Conservation (phyloP, 2,888 invertebrate species). For the Orthonychiurus folsomi region DNA sequence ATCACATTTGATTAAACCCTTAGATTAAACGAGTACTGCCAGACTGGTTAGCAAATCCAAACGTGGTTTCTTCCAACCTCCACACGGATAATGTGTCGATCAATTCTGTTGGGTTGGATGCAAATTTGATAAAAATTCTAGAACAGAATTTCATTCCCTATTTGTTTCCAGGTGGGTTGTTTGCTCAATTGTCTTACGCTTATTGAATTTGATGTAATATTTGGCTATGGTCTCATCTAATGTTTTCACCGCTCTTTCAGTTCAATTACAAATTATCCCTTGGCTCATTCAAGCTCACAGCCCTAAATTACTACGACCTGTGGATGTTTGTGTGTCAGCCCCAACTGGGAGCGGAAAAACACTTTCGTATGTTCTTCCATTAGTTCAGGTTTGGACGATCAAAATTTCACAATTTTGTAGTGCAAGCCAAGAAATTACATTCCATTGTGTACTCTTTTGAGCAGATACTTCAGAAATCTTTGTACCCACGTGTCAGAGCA, state of each 20-base stretch:
- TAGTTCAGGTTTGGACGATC: conserved; percentile 46
- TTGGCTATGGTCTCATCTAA: neutral
- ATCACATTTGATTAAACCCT: conserved; percentile 18
- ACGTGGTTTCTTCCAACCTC: conserved; percentile 64
- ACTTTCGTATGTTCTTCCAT: conserved; percentile 51
- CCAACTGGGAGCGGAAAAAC: conserved; percentile 52
- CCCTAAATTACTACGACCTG: conserved; percentile 59
- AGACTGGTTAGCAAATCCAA: conserved; percentile 75
- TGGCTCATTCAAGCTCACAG: conserved; percentile 58
- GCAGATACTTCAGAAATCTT: conserved; percentile 28
- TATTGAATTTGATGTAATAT: neutral
- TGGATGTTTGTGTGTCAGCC: conserved; percentile 73
- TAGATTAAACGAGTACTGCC: conserved; percentile 68
- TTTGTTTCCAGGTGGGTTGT: conserved; percentile 60
- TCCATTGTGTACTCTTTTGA: too few relatives aligned
- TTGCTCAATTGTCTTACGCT: neutral
- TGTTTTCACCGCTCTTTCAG: conserved; percentile 42
- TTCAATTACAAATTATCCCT: conserved; percentile 68
- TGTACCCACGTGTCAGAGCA: conserved; percentile 29
- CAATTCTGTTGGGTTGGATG: conserved; percentile 56
- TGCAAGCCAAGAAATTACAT: too few relatives aligned
- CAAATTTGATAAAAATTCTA: conserved; percentile 54
- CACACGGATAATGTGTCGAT: conserved; percentile 50
- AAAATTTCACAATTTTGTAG: neutral
- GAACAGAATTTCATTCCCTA: conserved; percentile 60